Conservation (phyloP, 2,888 invertebrate species). For the Zygothrica quintamaculata region DNA sequence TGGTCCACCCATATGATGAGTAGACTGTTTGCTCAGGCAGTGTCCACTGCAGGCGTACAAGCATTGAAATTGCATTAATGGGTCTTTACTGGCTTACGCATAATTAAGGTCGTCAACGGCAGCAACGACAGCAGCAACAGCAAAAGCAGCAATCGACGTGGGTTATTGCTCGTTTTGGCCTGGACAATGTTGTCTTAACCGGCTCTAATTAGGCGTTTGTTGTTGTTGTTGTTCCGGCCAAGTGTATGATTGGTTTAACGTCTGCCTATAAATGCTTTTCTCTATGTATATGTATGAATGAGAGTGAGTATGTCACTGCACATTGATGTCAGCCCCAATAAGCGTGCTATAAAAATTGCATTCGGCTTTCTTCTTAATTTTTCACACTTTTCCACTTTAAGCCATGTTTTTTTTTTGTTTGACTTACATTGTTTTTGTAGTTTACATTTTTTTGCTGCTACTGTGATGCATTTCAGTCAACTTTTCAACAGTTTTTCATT, state of each 20-base stretch:
- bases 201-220: conserved; percentile 63
- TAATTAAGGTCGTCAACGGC: conserved; percentile 69
- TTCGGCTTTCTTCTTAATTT: conserved; percentile 16
- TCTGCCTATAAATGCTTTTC: conserved; percentile 8
- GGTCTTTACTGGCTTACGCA: conserved; percentile 65
- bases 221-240: conserved; percentile 45
- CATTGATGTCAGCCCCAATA: conserved; percentile 15
- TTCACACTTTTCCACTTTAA: conserved; percentile 14
- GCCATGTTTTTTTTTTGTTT: conserved; percentile 13
- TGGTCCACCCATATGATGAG: background rate
- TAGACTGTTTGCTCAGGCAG: background rate
- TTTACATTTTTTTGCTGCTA: conserved; percentile 23
- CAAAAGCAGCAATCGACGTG: conserved; percentile 14
- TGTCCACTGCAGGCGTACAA: conserved; percentile 41
- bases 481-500: conserved; percentile 56
- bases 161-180: conserved; percentile 23
- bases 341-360: conserved; percentile 29
- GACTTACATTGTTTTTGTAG: conserved; percentile 12
- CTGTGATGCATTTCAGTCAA: conserved; percentile 39
- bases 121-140: conserved; percentile 4
- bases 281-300: conserved; percentile 3
- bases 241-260: conserved; percentile 69
- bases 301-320: background rate
- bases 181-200: conserved; percentile 71
- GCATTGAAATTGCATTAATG: conserved; percentile 70